Evolutionary conservation across 2,888 invertebrate genomes (phyloP).

Genomic region (Eristalinus aeneus): DNA sequence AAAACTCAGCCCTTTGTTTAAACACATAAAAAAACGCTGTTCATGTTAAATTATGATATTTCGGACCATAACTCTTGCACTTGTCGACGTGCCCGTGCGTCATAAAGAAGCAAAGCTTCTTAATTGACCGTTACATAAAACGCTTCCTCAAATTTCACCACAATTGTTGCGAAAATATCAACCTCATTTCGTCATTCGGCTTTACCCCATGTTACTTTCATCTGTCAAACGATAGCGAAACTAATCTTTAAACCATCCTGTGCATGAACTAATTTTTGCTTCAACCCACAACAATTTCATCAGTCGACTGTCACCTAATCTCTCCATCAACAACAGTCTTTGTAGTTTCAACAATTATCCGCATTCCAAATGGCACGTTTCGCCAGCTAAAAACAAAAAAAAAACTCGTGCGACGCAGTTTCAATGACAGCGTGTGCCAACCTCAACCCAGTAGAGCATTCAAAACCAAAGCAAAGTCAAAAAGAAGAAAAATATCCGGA

Average conservation of each 20-base stretch:
- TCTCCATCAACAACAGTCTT: not conserved
- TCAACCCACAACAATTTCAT: not conserved
- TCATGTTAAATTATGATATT: no score
- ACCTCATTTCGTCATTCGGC: not conserved
- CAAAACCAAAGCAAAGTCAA: not conserved
- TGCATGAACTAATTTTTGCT: not conserved
- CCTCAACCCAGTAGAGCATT: conserved; percentile 21
- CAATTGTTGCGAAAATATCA: not conserved
- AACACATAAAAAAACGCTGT: no score
- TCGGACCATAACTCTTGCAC: no score
- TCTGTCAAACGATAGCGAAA: not conserved
- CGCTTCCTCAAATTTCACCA: not conserved
- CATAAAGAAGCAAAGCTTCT: no score
- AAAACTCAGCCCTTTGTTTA: no score
- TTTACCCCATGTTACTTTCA: not conserved
- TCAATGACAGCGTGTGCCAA: conserved; percentile 19
- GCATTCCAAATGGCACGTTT: conserved; percentile 17
- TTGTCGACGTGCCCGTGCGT: no score
- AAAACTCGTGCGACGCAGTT: no score
- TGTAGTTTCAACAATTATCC: not conserved
- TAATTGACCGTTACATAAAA: no score
- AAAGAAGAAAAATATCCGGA: not conserved
- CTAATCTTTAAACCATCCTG: not conserved
- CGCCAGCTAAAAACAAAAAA: conserved; percentile 7
- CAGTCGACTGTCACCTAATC: not conserved